phyloP scores from a whole-genome alignment of 2,797 vertebrate species.

The Neomorphus geoffroyi region DNA sequence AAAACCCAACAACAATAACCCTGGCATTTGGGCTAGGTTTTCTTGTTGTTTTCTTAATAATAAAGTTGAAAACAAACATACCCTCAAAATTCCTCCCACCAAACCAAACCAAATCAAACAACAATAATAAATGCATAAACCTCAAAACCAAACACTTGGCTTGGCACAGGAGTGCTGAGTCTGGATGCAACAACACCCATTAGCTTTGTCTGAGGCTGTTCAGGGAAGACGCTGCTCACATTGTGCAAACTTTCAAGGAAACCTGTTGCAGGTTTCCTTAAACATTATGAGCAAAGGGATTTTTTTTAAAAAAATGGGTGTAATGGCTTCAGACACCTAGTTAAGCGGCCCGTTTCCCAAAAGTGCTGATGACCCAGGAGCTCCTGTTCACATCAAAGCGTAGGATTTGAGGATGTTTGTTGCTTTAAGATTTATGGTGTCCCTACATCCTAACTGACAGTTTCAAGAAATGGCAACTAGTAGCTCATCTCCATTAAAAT shows the following conservation, averaged over 20 bases:
- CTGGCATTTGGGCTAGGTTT: background rate
- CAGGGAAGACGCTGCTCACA: background rate
- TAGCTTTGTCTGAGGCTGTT: background rate
- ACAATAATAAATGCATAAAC: background rate
- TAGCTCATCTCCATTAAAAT: slow-evolving; percentile 62
- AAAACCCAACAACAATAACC: background rate
- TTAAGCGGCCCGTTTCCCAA: slow-evolving; percentile 23
- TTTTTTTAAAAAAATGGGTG: background rate
- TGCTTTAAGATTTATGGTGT: slow-evolving; percentile 60
- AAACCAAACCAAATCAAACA: background rate
- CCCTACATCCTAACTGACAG: slow-evolving; percentile 25
- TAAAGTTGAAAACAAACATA: background rate
- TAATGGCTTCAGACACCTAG: slow-evolving; percentile 5
- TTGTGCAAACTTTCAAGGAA: background rate
- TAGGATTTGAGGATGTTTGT: slow-evolving; percentile 46
- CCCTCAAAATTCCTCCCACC: background rate
- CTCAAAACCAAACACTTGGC: background rate
- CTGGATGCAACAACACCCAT: background rate
- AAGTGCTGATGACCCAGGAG: slow-evolving; percentile 43
- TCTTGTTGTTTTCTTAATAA: background rate
- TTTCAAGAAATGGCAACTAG: slow-evolving; percentile 43
- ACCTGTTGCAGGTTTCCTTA: background rate
- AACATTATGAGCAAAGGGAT: background rate
- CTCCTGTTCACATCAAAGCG: slow-evolving; percentile 59
- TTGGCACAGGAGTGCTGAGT: background rate